phyloP scores from a whole-genome alignment of 2,797 vertebrate species.

The Sparus aurata region DNA sequence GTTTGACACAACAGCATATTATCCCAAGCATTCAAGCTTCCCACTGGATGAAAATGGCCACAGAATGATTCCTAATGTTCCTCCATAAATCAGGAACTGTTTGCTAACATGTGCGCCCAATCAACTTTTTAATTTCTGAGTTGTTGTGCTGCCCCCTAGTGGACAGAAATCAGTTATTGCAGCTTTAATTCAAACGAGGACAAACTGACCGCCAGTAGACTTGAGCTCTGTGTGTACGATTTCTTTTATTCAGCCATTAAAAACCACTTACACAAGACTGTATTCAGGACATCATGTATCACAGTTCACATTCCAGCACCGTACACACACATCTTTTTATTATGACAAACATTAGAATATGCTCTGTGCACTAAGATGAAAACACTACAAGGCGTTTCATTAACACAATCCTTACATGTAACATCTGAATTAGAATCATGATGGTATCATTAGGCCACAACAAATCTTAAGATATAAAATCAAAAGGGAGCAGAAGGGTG shows the following conservation, averaged over 20 bases:
- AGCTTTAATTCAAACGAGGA: not conserved
- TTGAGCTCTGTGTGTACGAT: constrained; percentile 15
- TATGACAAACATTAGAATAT: constrained; percentile 64
- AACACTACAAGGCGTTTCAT: constrained; percentile 63
- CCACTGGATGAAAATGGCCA: too few species aligned
- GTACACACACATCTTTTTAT: constrained; percentile 51
- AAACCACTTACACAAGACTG: constrained; percentile 47
- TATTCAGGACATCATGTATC: constrained; percentile 30
- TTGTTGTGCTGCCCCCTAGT: constrained; percentile 16
- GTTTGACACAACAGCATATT: too few species aligned
- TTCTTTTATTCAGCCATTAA: constrained; percentile 73
- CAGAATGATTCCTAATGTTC: too few species aligned
- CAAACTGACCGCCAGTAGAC: not conserved
- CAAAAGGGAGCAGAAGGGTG: constrained; percentile 31
- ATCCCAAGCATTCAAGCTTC: too few species aligned
- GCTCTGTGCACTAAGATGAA: constrained; percentile 65
- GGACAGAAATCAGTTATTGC: not conserved
- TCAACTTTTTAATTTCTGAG: not conserved
- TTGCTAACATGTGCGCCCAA: not conserved
- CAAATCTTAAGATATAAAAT: constrained; percentile 44
- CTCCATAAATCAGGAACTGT: too few species aligned
- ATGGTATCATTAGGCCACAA: constrained; percentile 44
- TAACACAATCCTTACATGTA: constrained; percentile 49
- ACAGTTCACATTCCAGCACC: constrained; percentile 40
- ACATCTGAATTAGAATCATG: constrained; percentile 42